These are phyloP conservation scores for Enteromius anoplus DNA, from an alignment of 2,797 vertebrate species.

Conservation along the genomic window DNA sequence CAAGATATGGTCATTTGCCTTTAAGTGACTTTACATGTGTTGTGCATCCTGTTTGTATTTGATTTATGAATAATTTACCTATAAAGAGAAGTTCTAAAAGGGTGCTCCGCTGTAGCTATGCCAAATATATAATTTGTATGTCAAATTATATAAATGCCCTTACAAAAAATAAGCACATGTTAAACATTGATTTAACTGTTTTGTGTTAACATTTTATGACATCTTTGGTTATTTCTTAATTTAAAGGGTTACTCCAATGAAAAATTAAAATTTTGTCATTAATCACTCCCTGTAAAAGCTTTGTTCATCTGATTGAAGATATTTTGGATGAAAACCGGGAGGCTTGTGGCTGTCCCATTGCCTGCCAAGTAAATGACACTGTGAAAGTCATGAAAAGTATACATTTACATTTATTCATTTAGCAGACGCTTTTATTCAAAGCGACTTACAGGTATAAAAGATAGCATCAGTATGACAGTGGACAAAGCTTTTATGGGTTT, in stretches of 20 bases:
- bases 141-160: background rate
- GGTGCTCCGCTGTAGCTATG: background rate
- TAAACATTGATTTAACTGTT: background rate
- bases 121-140: background rate
- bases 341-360: too few species aligned
- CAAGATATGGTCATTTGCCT: background rate
- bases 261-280: too few species aligned
- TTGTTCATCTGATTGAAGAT: too few species aligned
- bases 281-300: too few species aligned
- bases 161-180: background rate
- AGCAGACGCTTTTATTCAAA: too few species aligned
- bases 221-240: background rate
- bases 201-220: background rate
- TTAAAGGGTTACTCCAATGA: background rate
- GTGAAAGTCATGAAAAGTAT: too few species aligned
- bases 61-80: background rate
- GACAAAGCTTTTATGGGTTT: too few species aligned
- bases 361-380: too few species aligned
- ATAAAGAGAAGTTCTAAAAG: background rate
- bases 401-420: too few species aligned
- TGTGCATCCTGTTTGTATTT: background rate
- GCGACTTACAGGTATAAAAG: too few species aligned
- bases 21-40: background rate
- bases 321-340: too few species aligned
- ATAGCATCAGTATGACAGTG: too few species aligned